Base-by-base conservation (phyloP, 2,888 invertebrate species). In the Alcis repandata region DNA sequence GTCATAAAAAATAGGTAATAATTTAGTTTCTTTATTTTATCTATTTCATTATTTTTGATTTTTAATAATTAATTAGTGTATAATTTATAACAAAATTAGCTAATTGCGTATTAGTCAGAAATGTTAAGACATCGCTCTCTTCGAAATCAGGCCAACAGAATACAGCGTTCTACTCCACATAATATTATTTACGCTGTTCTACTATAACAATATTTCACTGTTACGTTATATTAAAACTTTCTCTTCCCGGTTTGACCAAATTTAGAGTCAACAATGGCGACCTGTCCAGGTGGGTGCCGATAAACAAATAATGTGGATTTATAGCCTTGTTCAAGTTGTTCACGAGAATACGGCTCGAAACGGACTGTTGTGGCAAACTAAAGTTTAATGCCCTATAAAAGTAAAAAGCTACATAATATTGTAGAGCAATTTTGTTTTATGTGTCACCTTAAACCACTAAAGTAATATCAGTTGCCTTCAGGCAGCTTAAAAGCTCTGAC, bases 281-380 rank as follows among this genome's bases (percentile, higher is more conserved):
- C 51, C 62, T 62, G 68, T 60, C 62, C 62, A 52, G 36, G 67
- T 67, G 65, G 71, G 71, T 70, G 72, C 57, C 53, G 67, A 69
- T 64, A 68, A 63, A 71, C 70, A 66, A 63, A 67, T 66, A 66
- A 58, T 53, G 59, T 60, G 46, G 66, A 74, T 72, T 74, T 74
- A 72, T 67, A 32, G 52, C 4, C 53, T 17, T 48, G 61, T 54
- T 19, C 13, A n/a, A n/a, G n/a, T 17, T 48, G 61, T 27, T 27
- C n/a, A 20, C 32, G 17, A 22, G 11, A 68, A 61, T 64, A 64
- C 32, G 68, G 61, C 17, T 51, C 11, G 48, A 43, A 57, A 38
- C 19, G 6, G 13, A 20, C 11, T 46, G 4, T 41, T 19, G 15
- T 19, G 51, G 22, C 27, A 45, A 51, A 60, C 15, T 11, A n/a